Evolutionary conservation across 1,140 invertebrate genomes (phyloP).

Genomic region (Tribolium madens): DNA sequence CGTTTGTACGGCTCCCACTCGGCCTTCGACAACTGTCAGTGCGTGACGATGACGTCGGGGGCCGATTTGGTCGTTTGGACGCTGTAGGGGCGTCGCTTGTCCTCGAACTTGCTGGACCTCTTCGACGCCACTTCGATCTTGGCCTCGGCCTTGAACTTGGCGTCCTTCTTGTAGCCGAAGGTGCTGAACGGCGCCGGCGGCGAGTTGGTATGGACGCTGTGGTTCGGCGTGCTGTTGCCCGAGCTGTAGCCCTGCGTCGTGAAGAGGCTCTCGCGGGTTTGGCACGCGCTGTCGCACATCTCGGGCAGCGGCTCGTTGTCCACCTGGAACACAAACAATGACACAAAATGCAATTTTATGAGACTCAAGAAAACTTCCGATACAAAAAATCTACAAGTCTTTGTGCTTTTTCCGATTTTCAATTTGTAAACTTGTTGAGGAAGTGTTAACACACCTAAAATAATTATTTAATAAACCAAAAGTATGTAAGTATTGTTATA

Average conservation of each 20-base stretch:
- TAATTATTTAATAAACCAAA: no score
- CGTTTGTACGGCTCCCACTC: conserved; percentile 72
- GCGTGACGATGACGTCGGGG: conserved; percentile 87
- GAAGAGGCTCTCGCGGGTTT: conserved; percentile 83
- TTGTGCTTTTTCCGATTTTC: no score
- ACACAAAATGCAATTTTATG: no score
- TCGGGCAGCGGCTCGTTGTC: conserved; percentile 70
- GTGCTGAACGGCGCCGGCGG: conserved; percentile 65
- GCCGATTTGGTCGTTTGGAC: conserved; percentile 86
- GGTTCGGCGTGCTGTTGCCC: conserved; percentile 61
- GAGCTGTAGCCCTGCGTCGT: conserved; percentile 65
- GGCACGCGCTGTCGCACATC: conserved; percentile 82
- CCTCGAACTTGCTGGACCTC: conserved; percentile 64
- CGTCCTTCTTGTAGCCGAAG: conserved; percentile 65
- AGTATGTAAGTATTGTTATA: no score
- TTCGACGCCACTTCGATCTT: conserved; percentile 72
- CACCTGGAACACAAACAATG: no score
- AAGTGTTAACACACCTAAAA: no score
- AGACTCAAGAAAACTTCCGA: no score
- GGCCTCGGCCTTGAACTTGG: conserved; percentile 73
- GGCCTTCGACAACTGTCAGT: conserved; percentile 73
- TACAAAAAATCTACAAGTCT: no score
- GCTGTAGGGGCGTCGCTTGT: conserved; percentile 74
- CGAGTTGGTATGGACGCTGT: conserved; percentile 62
- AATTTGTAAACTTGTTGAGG: no score